These are phyloP conservation scores for Dendrolimus kikuchii DNA, from an alignment of 1,140 invertebrate species.

Conservation along the genomic window DNA sequence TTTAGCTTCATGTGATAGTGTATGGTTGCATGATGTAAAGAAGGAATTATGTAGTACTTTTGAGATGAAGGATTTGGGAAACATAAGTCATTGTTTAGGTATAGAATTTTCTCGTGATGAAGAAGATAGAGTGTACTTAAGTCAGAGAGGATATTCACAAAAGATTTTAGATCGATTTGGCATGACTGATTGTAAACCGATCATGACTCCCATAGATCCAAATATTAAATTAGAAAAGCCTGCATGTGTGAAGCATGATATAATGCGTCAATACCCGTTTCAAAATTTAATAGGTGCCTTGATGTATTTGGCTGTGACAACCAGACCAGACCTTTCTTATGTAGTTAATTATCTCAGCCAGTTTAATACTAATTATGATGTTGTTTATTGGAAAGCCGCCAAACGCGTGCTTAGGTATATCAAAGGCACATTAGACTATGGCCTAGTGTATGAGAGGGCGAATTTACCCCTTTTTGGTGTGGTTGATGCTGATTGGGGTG, in stretches of 20 bases:
- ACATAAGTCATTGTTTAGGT: slow-evolving; percentile 16
- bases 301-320: slow-evolving; percentile 37
- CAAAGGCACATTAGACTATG: slow-evolving; percentile 22
- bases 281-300: slow-evolving; percentile 41
- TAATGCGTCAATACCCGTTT: slow-evolving; percentile 15
- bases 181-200: slow-evolving; percentile 15
- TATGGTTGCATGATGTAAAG: slow-evolving; percentile 11
- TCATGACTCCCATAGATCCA: slow-evolving; percentile 11
- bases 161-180: slow-evolving; percentile 11
- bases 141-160: slow-evolving; percentile 10
- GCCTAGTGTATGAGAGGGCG: slow-evolving; percentile 15
- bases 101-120: slow-evolving; percentile 16
- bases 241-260: slow-evolving; percentile 9
- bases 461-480: slow-evolving; percentile 21
- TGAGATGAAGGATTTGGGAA: slow-evolving; percentile 20
- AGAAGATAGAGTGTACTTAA: slow-evolving; percentile 15
- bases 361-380: slow-evolving; percentile 26
- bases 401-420: slow-evolving; percentile 38
- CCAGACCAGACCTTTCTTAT: slow-evolving; percentile 44
- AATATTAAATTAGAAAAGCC: slow-evolving; percentile 11
- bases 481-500: slow-evolving; percentile 41
- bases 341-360: slow-evolving; percentile 31
- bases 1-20: slow-evolving; percentile 14
- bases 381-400: slow-evolving; percentile 15
- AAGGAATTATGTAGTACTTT: slow-evolving; percentile 9